Evolutionary conservation across 2,113 vertebrate species (phyloP), one percentile per base, ranked within the genome.

Genomic region (Alosa alosa): DNA sequence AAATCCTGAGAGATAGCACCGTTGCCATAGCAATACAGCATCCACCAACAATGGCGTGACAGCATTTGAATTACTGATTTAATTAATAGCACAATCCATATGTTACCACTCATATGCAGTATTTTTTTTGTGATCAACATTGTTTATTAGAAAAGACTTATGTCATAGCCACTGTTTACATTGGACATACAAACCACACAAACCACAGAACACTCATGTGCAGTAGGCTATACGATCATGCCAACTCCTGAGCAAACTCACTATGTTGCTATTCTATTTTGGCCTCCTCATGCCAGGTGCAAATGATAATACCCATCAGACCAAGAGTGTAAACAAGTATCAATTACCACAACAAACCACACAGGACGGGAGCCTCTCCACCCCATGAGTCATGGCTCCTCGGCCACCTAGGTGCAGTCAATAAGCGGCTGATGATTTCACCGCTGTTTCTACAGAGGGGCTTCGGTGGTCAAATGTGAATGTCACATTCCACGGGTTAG

Each of bases 401-500:
- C 57, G 22, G 6, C 15, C 9, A 45, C 64, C 86, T 22, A 86
- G 86, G 86, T 86, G 86, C 83, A 75, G 86, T 49, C 82, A 46
- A 83, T 75, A 86, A 75, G 47, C 39, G 46, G 83, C 49, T 13
- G 82, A 86, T 86, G 82, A 86, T 36, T 36, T 84, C 86, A 83
- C 39, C 82, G 6, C 60, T 46, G 68, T 46, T 49, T 25, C 85
- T 83, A 45, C 57, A 55, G 52, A 47, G 52, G 64, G 72, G 25
- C 68, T 83, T 49, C 44, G 22, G 83, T 86, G 86, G 81, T 81
- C 81, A 81, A 86, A 84, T 81, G 86, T 55, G 52, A 78, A 86
- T 81, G 75, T 75, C 78, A 17, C 13, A 45, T 83, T 83, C 82
- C 86, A 84, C 39, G 41, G 68, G 44, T 68, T 81, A 78, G 82